Evolutionary conservation across 2,888 invertebrate species (phyloP).

Genomic region (Macrosiphum euphorbiae): DNA sequence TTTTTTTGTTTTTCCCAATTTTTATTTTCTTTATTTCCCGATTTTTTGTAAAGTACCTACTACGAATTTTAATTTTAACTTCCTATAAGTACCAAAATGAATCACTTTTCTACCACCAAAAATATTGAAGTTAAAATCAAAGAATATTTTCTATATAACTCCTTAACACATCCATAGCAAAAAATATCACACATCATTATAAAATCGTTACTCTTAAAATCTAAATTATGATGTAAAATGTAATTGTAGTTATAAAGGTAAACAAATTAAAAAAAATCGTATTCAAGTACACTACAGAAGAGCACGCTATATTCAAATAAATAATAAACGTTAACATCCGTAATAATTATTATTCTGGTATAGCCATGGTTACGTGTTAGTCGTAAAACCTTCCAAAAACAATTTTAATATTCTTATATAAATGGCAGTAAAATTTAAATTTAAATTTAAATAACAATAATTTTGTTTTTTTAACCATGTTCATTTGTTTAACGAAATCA

Average conservation of each 20-base stretch:
- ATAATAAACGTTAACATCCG: slow-evolving; percentile 38
- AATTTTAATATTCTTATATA: slow-evolving; percentile 46
- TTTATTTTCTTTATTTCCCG: too few species aligned
- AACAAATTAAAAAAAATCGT: not conserved
- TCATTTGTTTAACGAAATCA: slow-evolving; percentile 44
- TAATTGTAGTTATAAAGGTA: not conserved
- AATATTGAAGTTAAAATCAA: not conserved
- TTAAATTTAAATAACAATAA: slow-evolving; percentile 45
- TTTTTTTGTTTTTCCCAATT: too few species aligned
- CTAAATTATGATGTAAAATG: not conserved
- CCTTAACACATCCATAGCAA: not conserved
- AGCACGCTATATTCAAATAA: slow-evolving; percentile 48
- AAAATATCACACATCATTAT: not conserved
- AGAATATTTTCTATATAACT: not conserved
- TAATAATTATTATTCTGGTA: slow-evolving; percentile 40
- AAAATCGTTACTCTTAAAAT: not conserved
- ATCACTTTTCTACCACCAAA: not conserved
- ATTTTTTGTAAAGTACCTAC: too few species aligned
- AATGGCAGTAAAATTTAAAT: slow-evolving; percentile 30
- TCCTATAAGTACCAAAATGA: not conserved
- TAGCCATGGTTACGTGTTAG: not conserved
- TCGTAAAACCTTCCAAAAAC: slow-evolving; percentile 32
- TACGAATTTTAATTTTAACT: not conserved
- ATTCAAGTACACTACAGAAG: not conserved
- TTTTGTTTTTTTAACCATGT: slow-evolving; percentile 8